Conservation (phyloP, 2,888 invertebrate genomes). For the Pinctada fucata region DNA sequence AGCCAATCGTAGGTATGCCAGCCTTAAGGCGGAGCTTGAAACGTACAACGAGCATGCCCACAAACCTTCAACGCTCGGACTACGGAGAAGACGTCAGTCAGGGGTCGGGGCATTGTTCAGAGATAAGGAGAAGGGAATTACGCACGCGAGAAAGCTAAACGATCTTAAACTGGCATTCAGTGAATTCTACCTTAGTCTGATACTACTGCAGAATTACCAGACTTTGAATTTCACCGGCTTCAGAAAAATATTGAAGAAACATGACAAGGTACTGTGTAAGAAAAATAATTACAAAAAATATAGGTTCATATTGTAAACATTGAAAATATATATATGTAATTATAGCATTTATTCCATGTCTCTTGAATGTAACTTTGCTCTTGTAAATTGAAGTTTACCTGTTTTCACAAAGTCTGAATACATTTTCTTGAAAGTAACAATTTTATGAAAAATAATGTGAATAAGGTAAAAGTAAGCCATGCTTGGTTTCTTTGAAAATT, state of each 20-base stretch:
- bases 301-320: too few relatives aligned
- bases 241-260: conserved; percentile 98
- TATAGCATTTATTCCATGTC: too few relatives aligned
- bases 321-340: too few relatives aligned
- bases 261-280: conserved; percentile 88
- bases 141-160: conserved; percentile 78
- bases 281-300: too few relatives aligned
- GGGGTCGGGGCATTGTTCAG: conserved; percentile 50
- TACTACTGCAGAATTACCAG: conserved; percentile 98
- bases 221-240: conserved; percentile 99
- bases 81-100: conserved; percentile 53
- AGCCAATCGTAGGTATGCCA: conserved; percentile 95
- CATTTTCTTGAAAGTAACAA: too few relatives aligned
- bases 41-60: conserved; percentile 75
- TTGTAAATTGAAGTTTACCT: too few relatives aligned
- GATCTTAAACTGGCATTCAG: conserved; percentile 98
- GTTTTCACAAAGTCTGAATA: too few relatives aligned
- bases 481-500: too few relatives aligned
- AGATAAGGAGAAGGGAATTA: conserved; percentile 58
- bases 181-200: conserved; percentile 97
- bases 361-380: too few relatives aligned
- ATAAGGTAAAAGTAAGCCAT: too few relatives aligned
- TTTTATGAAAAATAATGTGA: too few relatives aligned
- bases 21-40: conserved; percentile 90
- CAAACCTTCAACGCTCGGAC: conserved; percentile 49